A percentile compares a stretch with the other conserved stretches of the same genome.
Evolutionary conservation across 2,113 vertebrate genomes (phyloP).

Genomic region (Ascaphus truei): DNA sequence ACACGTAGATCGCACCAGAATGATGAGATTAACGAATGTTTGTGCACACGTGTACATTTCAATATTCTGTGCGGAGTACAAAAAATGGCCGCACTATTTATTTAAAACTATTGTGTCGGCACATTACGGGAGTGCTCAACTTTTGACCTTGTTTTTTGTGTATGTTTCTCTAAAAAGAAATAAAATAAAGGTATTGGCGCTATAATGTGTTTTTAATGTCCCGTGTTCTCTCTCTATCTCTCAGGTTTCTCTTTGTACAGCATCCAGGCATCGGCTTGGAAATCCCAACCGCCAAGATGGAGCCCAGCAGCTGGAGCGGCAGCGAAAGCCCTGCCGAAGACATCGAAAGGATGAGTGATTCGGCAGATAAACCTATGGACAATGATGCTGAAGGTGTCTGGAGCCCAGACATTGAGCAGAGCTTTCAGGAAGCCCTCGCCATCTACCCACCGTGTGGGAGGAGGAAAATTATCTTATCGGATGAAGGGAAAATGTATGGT

Average conservation of each 20-base stretch:
- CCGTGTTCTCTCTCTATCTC: constrained; percentile 60
- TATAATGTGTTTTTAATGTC: constrained; percentile 44
- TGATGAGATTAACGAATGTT: too few relatives aligned
- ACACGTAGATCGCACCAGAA: too few relatives aligned
- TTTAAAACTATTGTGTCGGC: too few relatives aligned
- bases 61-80: too few relatives aligned
- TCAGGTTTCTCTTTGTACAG: constrained; percentile 83
- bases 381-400: constrained; percentile 97
- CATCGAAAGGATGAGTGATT: constrained; percentile 97
- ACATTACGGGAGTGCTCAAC: too few relatives aligned
- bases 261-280: constrained; percentile 96
- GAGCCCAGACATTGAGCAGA: constrained; percentile 98
- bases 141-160: too few relatives aligned
- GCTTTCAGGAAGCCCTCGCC: constrained; percentile 97
- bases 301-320: constrained; percentile 99
- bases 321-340: constrained; percentile 98
- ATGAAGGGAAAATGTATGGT: constrained; percentile 99
- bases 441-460: constrained; percentile 97
- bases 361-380: constrained; percentile 95
- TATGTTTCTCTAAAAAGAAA: too few relatives aligned
- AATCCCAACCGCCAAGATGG: constrained; percentile 87
- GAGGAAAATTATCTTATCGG: constrained; percentile 98
- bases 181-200: constrained; percentile 3
- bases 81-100: too few relatives aligned
- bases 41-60: too few relatives aligned